phyloP scores from a whole-genome alignment of 2,888 invertebrate genomes.

The Macrostomum cliftonense region DNA sequence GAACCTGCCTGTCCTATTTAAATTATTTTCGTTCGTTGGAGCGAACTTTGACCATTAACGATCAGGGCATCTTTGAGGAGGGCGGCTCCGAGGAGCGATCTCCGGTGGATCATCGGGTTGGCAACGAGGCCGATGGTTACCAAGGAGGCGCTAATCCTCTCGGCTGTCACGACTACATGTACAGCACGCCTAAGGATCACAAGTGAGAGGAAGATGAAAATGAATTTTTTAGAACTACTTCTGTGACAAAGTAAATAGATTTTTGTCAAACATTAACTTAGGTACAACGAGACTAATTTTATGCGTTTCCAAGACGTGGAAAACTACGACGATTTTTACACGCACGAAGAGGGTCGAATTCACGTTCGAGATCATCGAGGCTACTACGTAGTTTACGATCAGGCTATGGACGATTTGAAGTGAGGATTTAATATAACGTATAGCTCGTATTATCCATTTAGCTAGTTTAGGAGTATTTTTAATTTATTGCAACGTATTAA shows the following conservation, averaged over 20 bases:
- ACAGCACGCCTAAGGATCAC: conserved; percentile 34
- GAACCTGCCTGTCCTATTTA: conserved; percentile 27
- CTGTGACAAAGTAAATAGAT: neutral
- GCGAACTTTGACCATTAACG: conserved; percentile 36
- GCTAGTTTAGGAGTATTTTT: too few relatives aligned
- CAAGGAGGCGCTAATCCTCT: conserved; percentile 30
- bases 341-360: conserved; percentile 28
- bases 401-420: conserved; percentile 28
- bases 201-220: conserved; percentile 21
- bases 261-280: too few relatives aligned
- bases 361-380: conserved; percentile 35
- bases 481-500: too few relatives aligned
- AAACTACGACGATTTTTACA: conserved; percentile 37
- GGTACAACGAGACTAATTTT: conserved; percentile 24
- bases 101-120: conserved; percentile 26
- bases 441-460: too few relatives aligned
- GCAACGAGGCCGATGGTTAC: conserved; percentile 22
- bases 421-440: conserved; percentile 16
- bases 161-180: conserved; percentile 31
- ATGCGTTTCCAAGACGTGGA: conserved; percentile 33
- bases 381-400: conserved; percentile 24
- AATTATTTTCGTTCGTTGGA: conserved; percentile 37
- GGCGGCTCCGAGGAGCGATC: conserved; percentile 12
- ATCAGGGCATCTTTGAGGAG: conserved; percentile 29
- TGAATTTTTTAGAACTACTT: neutral